Conservation (phyloP, 1,140 invertebrate genomes). For the Micrasema longulum region DNA sequence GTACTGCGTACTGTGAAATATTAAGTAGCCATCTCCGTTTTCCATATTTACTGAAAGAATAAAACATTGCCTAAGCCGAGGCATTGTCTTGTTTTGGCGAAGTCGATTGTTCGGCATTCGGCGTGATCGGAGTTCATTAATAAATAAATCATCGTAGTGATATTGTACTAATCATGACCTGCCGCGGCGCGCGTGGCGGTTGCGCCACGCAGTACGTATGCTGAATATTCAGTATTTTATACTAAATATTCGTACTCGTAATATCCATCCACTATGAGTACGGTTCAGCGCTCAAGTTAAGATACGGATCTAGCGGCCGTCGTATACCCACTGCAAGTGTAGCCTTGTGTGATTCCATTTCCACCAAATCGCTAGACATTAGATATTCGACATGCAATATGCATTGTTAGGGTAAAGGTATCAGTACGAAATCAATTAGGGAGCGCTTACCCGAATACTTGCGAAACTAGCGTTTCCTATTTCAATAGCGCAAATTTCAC, state of each 20-base stretch:
- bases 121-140: conserved; percentile 25
- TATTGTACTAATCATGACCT: conserved; percentile 5
- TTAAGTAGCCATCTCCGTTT: conserved; percentile 3
- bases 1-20: too few species aligned
- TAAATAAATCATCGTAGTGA: conserved; percentile 34
- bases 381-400: conserved; percentile 25
- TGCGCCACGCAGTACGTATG: conserved; percentile 4
- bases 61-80: conserved; percentile 19
- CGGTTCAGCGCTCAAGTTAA: conserved; percentile 3
- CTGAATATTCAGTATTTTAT: neutral
- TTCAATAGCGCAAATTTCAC: too few species aligned
- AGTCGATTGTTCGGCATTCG: conserved; percentile 16
- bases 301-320: conserved; percentile 26
- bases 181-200: neutral
- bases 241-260: neutral
- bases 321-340: neutral
- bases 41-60: conserved; percentile 29
- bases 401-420: neutral
- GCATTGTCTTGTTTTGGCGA: conserved; percentile 29
- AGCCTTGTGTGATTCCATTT: conserved; percentile 16
- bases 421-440: too few species aligned
- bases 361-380: neutral
- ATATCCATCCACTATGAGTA: neutral
- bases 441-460: too few species aligned
- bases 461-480: too few species aligned